A percentile compares a stretch with the other conserved stretches of the same genome.
Evolutionary conservation across 2,113 vertebrate species (phyloP).

Genomic region (Elephantulus edwardii): DNA sequence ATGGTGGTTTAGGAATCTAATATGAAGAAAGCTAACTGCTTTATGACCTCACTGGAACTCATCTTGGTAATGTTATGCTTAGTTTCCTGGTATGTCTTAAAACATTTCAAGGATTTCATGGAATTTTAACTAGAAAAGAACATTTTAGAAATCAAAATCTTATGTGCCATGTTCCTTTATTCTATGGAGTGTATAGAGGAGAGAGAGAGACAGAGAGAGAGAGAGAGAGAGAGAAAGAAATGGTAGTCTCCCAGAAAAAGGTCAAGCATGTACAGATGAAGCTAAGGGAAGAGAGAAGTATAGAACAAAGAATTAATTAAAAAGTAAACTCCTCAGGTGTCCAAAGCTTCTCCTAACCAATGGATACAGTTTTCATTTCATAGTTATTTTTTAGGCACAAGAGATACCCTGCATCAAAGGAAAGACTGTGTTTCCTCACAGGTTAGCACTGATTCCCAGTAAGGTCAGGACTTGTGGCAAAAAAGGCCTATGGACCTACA

Average conservation of each 20-base stretch:
- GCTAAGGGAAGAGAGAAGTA: not conserved
- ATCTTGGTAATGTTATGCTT: slow-evolving; percentile 74
- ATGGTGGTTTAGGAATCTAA: slow-evolving; percentile 65
- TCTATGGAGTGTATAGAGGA: not conserved
- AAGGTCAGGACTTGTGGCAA: not conserved
- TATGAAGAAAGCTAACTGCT: slow-evolving; percentile 60
- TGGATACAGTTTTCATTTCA: not conserved
- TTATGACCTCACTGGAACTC: slow-evolving; percentile 73
- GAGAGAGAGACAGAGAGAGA: too few species aligned
- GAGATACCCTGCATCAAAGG: not conserved
- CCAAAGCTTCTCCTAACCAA: not conserved
- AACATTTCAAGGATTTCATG: slow-evolving; percentile 73
- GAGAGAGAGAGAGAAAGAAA: too few species aligned
- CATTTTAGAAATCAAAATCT: slow-evolving; percentile 63
- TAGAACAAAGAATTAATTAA: not conserved
- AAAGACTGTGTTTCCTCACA: not conserved
- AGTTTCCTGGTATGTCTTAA: slow-evolving; percentile 71
- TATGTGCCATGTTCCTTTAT: slow-evolving; percentile 46
- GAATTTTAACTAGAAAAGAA: slow-evolving; percentile 73
- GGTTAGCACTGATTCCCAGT: slow-evolving; percentile 9
- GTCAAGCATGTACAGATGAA: not conserved
- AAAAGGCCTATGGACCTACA: not conserved
- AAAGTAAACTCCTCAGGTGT: not conserved
- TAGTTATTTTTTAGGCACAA: not conserved
- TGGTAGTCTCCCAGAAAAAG: slow-evolving; percentile 4